Evolutionary conservation across 37 sponge, comb jelly and placozoan species (phyloP).

Genomic region (Petrosia ficiformis): DNA sequence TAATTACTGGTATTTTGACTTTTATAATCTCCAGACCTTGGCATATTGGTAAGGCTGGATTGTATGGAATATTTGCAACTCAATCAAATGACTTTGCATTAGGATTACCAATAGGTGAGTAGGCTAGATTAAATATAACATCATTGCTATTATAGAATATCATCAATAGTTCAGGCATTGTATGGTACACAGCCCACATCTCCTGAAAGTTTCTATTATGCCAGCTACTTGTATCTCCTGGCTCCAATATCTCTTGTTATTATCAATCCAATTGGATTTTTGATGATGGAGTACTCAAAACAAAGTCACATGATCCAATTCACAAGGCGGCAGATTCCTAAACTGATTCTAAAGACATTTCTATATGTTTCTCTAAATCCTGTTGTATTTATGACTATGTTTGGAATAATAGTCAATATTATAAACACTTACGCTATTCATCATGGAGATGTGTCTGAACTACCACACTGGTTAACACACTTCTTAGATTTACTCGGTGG

Average conservation of each 20-base stretch:
- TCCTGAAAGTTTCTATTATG: constrained; percentile 37
- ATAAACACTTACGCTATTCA: constrained; percentile 33
- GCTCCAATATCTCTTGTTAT: constrained; percentile 60
- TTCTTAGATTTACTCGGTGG: constrained; percentile 48
- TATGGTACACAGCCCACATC: neutral
- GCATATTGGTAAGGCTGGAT: constrained; percentile 44
- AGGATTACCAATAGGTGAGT: constrained; percentile 70
- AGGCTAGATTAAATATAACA: neutral
- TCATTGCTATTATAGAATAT: neutral
- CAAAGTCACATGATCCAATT: constrained; percentile 1
- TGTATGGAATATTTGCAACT: constrained; percentile 65
- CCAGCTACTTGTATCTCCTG: constrained; percentile 73
- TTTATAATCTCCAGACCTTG: constrained; percentile 29
- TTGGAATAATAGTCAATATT: constrained; percentile 58
- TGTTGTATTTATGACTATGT: constrained; percentile 64
- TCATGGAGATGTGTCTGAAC: too few species aligned
- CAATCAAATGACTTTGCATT: constrained; percentile 79
- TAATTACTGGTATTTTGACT: constrained; percentile 28
- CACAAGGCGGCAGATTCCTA: neutral
- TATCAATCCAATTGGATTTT: constrained; percentile 66
- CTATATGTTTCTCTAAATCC: constrained; percentile 51
- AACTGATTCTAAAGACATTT: constrained; percentile 22
- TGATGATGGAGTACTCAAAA: constrained; percentile 53
- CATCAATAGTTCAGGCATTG: neutral
- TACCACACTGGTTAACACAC: constrained; percentile 27